Base-by-base conservation (phyloP, 2,113 vertebrate species). In the Felis chaus region DNA sequence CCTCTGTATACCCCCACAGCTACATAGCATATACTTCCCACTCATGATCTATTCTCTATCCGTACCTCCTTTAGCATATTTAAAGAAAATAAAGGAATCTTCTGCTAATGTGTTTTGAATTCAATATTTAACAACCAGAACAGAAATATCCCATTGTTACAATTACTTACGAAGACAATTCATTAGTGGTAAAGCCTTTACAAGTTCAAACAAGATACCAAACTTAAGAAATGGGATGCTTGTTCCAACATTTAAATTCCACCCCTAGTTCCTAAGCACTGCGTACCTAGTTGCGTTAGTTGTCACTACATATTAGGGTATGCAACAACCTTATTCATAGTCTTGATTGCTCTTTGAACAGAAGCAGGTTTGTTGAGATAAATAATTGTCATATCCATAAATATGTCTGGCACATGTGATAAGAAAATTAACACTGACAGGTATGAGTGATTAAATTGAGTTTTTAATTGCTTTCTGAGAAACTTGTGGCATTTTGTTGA, bases 381-480 rank as follows among this genome's bases (percentile, higher is more conserved):
- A 98, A 21, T 65, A 97, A 88, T 41, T 53, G 13, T 85, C 87
- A 88, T n/a, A 73, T 94, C 96, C n/a, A 4, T 80, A 97, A 95
- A 12, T 81, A 79, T 39, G 7, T 66, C 84, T 95, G 96, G 41
- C 66, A 98, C 18, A 63, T 84, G 66, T 92, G 39, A 95, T 92
- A 97, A 91, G 61, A 3, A 95, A 97, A 98, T 89, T 66, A 97
- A 96, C 18, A 61, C 18, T 73, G 69, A 41, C 71, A 98, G 33
- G 82, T 97, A 97, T n/a, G 18, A 27, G 41, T 88, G 78, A 97
- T 86, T 97, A 74, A 94, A 91, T 27, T 87, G 10, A 95, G 61
- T 87, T 95, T 98, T 97, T 95, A 91, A 91, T 93, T 95, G 92
- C n/a, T 97, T 98, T 94, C 50, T 53, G 87, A 94, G 29, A 90